Evolutionary conservation across 2,888 invertebrate species (phyloP), one percentile per base, ranked within the genome.

Genomic region (Linnaemya vulpina): DNA sequence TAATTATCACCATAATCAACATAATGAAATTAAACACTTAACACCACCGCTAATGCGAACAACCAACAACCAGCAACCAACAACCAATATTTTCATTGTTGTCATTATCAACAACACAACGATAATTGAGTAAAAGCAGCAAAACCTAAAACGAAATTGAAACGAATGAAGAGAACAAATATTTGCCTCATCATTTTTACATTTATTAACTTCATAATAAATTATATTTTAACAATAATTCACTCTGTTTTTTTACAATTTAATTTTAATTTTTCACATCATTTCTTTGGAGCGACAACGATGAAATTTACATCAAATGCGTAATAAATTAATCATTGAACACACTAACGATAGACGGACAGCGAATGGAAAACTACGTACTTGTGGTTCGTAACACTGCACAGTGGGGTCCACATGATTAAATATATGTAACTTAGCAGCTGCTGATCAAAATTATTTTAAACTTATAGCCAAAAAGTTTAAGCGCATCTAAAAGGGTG

Each of bases 261-360:
- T 17, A 75, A 81, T 81, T 70, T 75, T 46, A 70, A 81, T 81
- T 74, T 81, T 55, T 53, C 68, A 75, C 62, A 55, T 75, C 43
- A 25, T 43, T 75, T 46, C 35, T 62, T 70, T 55, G 38, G 46
- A 75, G 55, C 8, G 60, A 13, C 17, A 68, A 30, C 58, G 17
- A 43, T 40, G 9, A 25, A 60, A 43, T 62, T 75, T 75, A 68
- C 74, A 62, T 81, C 63, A 81, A 75, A 75, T 53, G 53, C 35
- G 68, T 62, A 75, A 68, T 74, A 67, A 40, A 60, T 60, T 58
- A 51, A 4, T 74, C 51, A 80, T 74, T 9, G n/a, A 74, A 53
- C 43, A 43, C 51, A n/a, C 11, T 25, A 40, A 78, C 25, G 17
- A 15, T 51, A 20, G 17, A 7, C 7, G 30, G 30, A 30, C 30